Base-by-base conservation (phyloP, 2,113 vertebrate genomes). In the Syngnathus typhle region DNA sequence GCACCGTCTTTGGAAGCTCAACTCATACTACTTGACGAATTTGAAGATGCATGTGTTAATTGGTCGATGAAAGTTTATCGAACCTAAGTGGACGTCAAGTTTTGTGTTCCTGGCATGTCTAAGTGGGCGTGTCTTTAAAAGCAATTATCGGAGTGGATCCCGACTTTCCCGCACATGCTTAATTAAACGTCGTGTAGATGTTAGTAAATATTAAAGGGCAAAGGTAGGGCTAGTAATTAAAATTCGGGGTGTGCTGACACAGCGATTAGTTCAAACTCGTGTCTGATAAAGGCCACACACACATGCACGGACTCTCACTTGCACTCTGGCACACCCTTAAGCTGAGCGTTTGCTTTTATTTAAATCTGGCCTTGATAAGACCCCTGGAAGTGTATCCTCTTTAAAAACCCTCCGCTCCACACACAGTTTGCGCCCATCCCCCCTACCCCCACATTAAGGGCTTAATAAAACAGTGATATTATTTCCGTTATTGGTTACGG, bases 391-490 rank as follows among this genome's bases (percentile, higher is more conserved):
- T 85, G 85, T 84, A 87, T 84, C 87, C 84, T 87, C 84, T 81
- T 87, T 32, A 82, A 86, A 84, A 85, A 85, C 70, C 82, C 55
- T 58, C 86, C 80, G 69, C 88, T 80, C 84, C 83, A 84, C 84
- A 75, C 83, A 78, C 80, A 71, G 71, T 82, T 79, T 83, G 77
- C 87, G 79, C 84, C 54, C 21, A 19, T n/a, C 85, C 84, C 83
- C 60, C 39, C 85, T 83, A 82, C 88, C 54, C 60, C 85, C 84
- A 87, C 88, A 88, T 90, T 88, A 90, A 86, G 82, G 83, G 87
- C 85, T 90, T 88, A 88, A 90, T 88, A 90, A 90, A 90, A 90
- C 88, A 89, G 85, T 90, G 86, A 89, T 89, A 90, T 90, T 88
- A 89, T 89, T 90, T 88, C 87, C 78, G 81, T 90, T 89, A 90